Conservation (phyloP, 2,113 vertebrate species). For the Collichthys lucidus region DNA sequence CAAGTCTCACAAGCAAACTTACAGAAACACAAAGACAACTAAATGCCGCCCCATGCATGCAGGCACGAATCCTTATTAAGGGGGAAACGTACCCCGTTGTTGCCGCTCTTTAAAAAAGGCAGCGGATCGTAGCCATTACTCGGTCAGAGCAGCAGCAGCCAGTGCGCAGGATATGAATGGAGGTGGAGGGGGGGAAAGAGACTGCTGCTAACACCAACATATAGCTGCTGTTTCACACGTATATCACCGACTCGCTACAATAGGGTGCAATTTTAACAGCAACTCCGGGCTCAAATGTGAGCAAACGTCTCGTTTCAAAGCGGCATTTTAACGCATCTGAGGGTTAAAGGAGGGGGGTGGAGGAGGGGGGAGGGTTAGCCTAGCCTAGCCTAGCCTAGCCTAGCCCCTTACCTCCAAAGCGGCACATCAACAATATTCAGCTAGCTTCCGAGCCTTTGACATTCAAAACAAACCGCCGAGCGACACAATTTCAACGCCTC, state of each 20-base stretch:
- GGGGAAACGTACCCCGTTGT: neutral
- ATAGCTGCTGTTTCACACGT: slow-evolving; percentile 66
- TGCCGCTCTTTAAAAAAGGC: slow-evolving; percentile 49
- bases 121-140: slow-evolving; percentile 71
- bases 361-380: slow-evolving; percentile 66
- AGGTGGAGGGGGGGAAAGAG: slow-evolving; percentile 23
- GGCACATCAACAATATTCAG: slow-evolving; percentile 82
- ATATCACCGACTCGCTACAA: slow-evolving; percentile 20
- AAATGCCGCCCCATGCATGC: no score
- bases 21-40: neutral
- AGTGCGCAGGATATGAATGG: slow-evolving; percentile 84
- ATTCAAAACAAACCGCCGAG: slow-evolving; percentile 80
- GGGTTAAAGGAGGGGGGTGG: no score
- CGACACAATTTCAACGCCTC: slow-evolving; percentile 51
- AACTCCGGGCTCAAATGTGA: neutral
- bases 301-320: slow-evolving; percentile 6
- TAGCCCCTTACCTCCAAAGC: slow-evolving; percentile 11
- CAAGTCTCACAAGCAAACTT: slow-evolving; percentile 3
- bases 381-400: slow-evolving; percentile 76
- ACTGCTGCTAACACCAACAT: slow-evolving; percentile 68
- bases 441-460: slow-evolving; percentile 80
- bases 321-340: slow-evolving; percentile 52
- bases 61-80: no score
- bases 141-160: slow-evolving; percentile 55
- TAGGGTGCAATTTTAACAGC: neutral